Base-by-base conservation (phyloP, 2,113 vertebrate species). In the Varanus komodoensis region DNA sequence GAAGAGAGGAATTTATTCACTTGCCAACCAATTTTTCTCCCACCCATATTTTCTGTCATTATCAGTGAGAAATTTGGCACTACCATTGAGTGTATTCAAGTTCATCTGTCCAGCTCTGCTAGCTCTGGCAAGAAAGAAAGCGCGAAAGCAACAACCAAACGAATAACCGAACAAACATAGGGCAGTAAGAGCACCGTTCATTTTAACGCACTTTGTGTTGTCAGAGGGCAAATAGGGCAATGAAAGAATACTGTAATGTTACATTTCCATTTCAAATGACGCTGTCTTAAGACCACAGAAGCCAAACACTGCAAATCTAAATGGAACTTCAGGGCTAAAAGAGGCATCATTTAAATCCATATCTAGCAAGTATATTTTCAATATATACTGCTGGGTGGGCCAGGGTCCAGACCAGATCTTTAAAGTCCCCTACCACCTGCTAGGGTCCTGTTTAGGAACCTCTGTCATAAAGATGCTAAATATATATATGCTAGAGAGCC, bases 121-220 rank as follows among this genome's bases (percentile, higher is more conserved):
- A 93, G 48, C 82, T 89, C 1, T 80, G 86, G 7, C 50, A 74
- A 92, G 93, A 89, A 83, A 23, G 61, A 21, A 21, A 64, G 19
- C 12, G 17, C 14, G 14, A 61, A 61, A 61, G 38, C 38, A 44
- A 44, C 38, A 1, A 44, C 38, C 38, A 44, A 44, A 44, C 2
- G 38, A 44, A 44, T 44, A 12, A 12, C 54, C 7, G 54, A 12
- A 83, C 1, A 1, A 80, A 82, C 92, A 89, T 94, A 95, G 80
- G 89, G 87, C 85, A 91, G 81, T 90, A 96, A 95, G 89, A 93
- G 91, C 84, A 92, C 48, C 79, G 80, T 80, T 92, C 90, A 84
- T n/a, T 95, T 93, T 94, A 89, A 93, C 95, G 92, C 84, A 89
- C 93, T 93, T 78, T 86, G 48, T 88, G 87, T 87, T 93, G 88